These are phyloP conservation scores for Phalanger gymnotis DNA, from an alignment of 2,797 vertebrate genomes.

Conservation along the genomic window DNA sequence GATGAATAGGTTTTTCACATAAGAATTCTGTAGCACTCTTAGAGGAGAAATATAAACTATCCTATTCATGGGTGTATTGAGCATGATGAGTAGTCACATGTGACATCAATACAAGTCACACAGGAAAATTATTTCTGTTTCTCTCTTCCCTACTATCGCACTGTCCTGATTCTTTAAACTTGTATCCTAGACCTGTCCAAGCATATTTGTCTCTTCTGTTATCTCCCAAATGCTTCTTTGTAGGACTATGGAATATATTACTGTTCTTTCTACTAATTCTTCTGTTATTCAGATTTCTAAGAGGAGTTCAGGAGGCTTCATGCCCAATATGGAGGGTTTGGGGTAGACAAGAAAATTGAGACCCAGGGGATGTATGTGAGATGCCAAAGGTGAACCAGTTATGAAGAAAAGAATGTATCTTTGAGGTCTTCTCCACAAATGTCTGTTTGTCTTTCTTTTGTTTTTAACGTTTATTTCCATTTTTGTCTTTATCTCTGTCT, in stretches of 20 bases:
- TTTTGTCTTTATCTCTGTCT: background rate
- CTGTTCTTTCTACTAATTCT: background rate
- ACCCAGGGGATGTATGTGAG: background rate
- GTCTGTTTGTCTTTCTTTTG: background rate
- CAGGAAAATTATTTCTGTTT: background rate
- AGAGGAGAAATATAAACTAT: background rate
- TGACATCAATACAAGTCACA: background rate
- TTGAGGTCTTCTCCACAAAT: background rate
- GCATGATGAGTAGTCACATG: background rate
- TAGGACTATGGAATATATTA: background rate
- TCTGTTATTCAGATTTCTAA: background rate
- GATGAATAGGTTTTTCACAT: background rate
- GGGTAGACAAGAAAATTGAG: background rate
- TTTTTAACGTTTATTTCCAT: background rate
- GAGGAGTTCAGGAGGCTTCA: background rate
- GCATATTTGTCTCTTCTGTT: background rate
- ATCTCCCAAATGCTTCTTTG: background rate
- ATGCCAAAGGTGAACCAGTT: background rate
- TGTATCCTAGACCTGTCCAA: background rate
- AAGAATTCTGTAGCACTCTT: background rate
- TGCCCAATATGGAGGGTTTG: background rate
- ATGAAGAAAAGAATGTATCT: background rate
- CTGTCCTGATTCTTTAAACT: background rate
- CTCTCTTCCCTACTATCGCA: background rate
- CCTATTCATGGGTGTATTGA: background rate